Evolutionary conservation across 2,113 vertebrate genomes (phyloP).

Genomic region (Suncus etruscus): DNA sequence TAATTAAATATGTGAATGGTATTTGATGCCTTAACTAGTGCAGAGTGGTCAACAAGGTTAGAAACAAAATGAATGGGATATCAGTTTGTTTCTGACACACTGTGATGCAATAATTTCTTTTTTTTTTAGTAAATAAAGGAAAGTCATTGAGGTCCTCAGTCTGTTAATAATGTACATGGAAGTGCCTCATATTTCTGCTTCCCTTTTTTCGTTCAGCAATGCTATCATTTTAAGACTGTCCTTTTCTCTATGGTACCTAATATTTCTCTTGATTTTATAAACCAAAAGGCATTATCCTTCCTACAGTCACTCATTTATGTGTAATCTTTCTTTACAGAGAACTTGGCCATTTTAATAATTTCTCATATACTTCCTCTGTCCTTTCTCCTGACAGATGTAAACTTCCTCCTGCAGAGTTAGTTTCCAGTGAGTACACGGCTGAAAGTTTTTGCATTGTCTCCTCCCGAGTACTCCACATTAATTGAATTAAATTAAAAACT

Average conservation of each 20-base stretch:
- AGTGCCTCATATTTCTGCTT: not conserved
- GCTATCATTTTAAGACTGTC: not conserved
- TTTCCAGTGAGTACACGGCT: not conserved
- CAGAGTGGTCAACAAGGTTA: not conserved
- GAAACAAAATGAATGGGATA: not conserved
- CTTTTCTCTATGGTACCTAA: not conserved
- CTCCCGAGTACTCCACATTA: not conserved
- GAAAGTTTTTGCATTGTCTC: not conserved
- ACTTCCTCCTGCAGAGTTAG: not conserved
- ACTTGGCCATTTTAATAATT: not conserved
- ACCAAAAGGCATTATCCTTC: not conserved
- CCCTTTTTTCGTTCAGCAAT: not conserved
- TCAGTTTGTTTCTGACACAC: not conserved
- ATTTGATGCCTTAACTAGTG: not conserved
- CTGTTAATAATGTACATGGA: not conserved
- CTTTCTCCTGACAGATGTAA: not conserved
- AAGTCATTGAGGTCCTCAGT: not conserved
- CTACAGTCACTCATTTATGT: not conserved
- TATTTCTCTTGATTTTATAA: not conserved
- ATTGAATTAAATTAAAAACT: constrained; percentile 39
- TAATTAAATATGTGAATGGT: not conserved
- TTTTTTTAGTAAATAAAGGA: not conserved
- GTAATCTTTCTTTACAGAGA: not conserved
- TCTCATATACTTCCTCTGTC: not conserved
- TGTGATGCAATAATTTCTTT: not conserved